Base-by-base conservation (phyloP, 2,113 vertebrate species). In the Hemiprocne comata region DNA sequence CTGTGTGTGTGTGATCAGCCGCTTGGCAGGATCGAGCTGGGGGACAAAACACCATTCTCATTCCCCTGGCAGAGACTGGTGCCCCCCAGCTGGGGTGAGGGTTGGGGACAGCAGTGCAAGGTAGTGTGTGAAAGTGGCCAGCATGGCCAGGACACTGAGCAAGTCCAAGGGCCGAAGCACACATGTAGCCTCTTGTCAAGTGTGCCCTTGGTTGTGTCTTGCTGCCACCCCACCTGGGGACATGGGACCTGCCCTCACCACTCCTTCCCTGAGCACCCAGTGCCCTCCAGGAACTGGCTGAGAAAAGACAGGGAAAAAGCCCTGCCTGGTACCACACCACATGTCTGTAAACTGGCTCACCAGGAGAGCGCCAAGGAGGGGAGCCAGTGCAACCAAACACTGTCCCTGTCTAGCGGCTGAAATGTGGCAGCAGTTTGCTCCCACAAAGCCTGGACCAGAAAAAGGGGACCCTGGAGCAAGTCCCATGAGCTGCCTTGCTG, bases 31-130 rank as follows among this genome's bases (percentile, higher is more conserved):
- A 94, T 80, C 24, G 8, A 94, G 86, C 74, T 3, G 9, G 75
- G 85, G 95, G 98, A 98, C 96, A 98, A 98, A 97, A 97, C 96
- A 89, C 11, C 72, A 93, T 95, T 50, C 97, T 97, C 96, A 96
- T 94, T 91, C n/a, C 83, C 81, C 57, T 12, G 83, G 86, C 89
- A 87, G 94, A 89, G 67, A 36, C 93, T 90, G 80, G 91, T 96
- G 91, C 77, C 53, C 78, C 80, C 71, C 16, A 26, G 73, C 71
- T 15, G 6, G 74, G 82, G 46, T 57, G 84, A 95, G 67, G 58
- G 88, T 31, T 76, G 72, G 86, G 84, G 92, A 85, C n/a, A 91
- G 85, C 95, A 69, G 83, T 7, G 19, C 13, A 17, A 73, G 57
- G 58, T 6, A 36, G 28, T 0, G 8, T 64, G 54, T 86, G 84